Base-by-base conservation (phyloP, 2,888 invertebrate genomes). In the Alcis repandata region DNA sequence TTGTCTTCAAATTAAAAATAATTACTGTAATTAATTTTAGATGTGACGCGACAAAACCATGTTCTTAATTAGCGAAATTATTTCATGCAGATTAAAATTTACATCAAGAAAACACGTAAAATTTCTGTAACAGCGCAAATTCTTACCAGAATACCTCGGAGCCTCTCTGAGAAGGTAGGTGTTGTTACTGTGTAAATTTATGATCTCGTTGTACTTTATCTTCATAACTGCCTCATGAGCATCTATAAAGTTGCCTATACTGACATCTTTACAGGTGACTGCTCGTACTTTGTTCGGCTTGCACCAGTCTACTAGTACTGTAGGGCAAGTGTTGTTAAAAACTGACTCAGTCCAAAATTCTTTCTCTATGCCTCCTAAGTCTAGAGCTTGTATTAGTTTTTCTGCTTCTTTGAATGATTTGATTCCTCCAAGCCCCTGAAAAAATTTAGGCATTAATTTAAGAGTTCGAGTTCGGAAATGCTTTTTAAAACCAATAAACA, bases 151-250 rank as follows among this genome's bases (percentile, higher is more conserved):
- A 73, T 88, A 91, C 49, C 94, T 86, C 17, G 91, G 85, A 0
- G 93, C 92, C 72, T 94, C 90, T 74, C 92, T 83, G 4, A 94
- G 76, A 36, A 92, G 85, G 56, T 90, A 93, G 20, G 93, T 92
- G 64, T 93, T 94, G 71, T 92, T 91, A 68, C 93, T 93, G 67
- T 92, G 89, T 58, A 89, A 72, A 69, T 93, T 92, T 41, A 90
- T 88, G 9, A 80, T 88, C 68, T 93, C 86, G 68, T 90, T 90
- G 70, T 92, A 90, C 70, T 89, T 89, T 17, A 94, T 87, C 73
- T 88, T 89, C 85, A 94, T 90, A 1, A 90, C 86, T 0, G 88
- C 82, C 75, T 95, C 94, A 70, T 94, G 94, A 1, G 94, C 92
- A 46, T 94, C 92, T 66, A 95, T 84, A 75, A 94, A 95, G 70